Percentiles rank a stretch among this genome's conserved stretches.
Evolutionary conservation across 2,113 vertebrate genomes (phyloP).

Genomic region (Passer domesticus): DNA sequence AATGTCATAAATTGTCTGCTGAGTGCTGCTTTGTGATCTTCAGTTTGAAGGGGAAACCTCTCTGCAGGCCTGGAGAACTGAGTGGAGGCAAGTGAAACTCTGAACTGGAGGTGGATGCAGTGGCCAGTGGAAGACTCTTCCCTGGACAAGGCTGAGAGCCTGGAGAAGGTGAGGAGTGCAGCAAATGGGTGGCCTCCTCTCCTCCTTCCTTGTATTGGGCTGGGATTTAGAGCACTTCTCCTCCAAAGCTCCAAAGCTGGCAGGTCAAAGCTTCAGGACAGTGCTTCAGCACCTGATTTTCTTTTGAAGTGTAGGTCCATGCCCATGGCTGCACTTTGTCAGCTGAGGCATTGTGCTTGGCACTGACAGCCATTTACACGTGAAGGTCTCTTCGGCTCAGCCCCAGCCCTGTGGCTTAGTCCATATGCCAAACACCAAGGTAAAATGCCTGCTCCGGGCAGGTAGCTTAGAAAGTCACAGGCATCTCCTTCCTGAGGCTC

Average conservation of each 20-base stretch:
- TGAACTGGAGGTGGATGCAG: not conserved
- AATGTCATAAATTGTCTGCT: not conserved
- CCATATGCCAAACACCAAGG: not conserved
- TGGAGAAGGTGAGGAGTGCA: not conserved
- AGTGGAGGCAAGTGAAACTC: not conserved
- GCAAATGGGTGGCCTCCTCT: not conserved
- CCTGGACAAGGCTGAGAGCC: not conserved
- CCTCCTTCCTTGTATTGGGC: not conserved
- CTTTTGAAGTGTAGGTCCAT: not conserved
- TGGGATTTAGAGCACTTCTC: not conserved
- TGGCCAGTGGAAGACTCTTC: not conserved
- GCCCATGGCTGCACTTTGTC: not conserved
- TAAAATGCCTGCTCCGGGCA: not conserved
- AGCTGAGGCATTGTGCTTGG: rapidly evolving
- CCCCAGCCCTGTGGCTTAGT: not conserved
- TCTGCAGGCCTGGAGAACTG: not conserved
- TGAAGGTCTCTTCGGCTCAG: not conserved
- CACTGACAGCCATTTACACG: not conserved
- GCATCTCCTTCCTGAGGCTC: not conserved
- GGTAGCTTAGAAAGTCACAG: not conserved
- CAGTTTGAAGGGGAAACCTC: not conserved
- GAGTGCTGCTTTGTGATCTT: not conserved
- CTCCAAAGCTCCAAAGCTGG: not conserved
- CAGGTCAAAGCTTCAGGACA: not conserved
- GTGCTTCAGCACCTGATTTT: not conserved